Evolutionary conservation across 2,113 vertebrate genomes (phyloP).

Genomic region (Galbula dea): DNA sequence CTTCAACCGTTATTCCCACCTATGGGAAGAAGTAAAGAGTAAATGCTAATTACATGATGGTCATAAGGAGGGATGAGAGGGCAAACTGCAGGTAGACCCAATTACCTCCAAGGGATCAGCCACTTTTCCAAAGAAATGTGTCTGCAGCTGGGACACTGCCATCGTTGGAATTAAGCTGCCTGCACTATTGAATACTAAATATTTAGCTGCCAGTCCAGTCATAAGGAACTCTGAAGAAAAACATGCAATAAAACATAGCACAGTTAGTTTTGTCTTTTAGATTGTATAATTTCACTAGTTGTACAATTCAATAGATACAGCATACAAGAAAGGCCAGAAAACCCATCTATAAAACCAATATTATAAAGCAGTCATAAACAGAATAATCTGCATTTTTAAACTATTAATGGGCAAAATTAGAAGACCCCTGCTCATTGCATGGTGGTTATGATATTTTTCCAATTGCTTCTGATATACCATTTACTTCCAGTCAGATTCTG

Average conservation of each 20-base stretch:
- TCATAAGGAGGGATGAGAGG: background rate
- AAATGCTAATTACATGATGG: background rate
- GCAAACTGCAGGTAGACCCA: background rate
- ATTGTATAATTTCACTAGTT: conserved; percentile 33
- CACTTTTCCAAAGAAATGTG: conserved; percentile 51
- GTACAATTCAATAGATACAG: background rate
- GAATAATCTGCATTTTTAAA: background rate
- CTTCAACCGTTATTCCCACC: conserved; percentile 49
- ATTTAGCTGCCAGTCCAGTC: conserved; percentile 43
- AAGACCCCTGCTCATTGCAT: background rate
- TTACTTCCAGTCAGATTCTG: background rate
- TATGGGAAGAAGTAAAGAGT: conserved; percentile 5
- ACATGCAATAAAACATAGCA: background rate
- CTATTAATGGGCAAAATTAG: conserved; percentile 32
- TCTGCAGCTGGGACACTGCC: background rate
- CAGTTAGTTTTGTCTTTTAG: background rate
- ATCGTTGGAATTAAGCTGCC: conserved; percentile 19
- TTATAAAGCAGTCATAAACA: conserved; percentile 10
- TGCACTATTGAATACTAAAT: conserved; percentile 36
- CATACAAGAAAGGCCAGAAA: conserved; percentile 16
- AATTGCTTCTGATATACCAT: background rate
- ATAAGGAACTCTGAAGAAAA: conserved; percentile 48
- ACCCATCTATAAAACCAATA: conserved; percentile 11
- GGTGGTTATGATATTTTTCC: conserved; percentile 8
- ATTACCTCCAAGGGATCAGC: conserved; percentile 55